A percentile compares a stretch with the other conserved stretches of the same genome.
These are phyloP conservation scores for Numenius arquata DNA, from an alignment of 2,113 vertebrate genomes.

Conservation along the genomic window DNA sequence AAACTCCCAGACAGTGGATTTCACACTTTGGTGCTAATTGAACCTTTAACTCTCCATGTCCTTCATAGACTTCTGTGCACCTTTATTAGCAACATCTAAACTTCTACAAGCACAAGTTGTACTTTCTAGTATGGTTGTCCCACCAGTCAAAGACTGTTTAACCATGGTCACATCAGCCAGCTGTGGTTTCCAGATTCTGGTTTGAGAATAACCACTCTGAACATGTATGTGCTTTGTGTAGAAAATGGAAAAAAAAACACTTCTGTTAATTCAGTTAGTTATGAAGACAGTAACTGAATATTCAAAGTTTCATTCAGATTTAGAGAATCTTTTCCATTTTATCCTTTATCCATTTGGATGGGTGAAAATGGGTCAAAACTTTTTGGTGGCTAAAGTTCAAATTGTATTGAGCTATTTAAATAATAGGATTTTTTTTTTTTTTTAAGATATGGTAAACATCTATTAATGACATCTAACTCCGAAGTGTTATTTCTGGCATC, in stretches of 20 bases:
- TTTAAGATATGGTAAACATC: neutral
- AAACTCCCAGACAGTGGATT: neutral
- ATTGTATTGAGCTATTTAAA: rapidly evolving
- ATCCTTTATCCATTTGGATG: neutral
- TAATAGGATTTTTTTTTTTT: neutral
- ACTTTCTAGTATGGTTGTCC: neutral
- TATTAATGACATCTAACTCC: neutral
- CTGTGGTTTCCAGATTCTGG: neutral
- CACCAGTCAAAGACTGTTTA: neutral
- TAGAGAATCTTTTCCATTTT: neutral
- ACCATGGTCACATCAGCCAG: neutral
- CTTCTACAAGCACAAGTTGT: neutral
- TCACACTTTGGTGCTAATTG: neutral
- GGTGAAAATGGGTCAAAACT: neutral
- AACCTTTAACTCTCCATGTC: neutral
- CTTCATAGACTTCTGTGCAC: neutral
- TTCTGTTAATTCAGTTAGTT: neutral
- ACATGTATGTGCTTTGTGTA: neutral
- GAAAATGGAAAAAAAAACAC: neutral
- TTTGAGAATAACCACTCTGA: neutral
- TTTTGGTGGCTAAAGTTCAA: neutral
- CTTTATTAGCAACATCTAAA: neutral
- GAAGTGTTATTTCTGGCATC: neutral
- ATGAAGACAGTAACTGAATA: neutral
- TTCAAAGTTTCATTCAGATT: neutral